phyloP scores from a whole-genome alignment of 2,797 vertebrate genomes.

The Siniperca obscura region DNA sequence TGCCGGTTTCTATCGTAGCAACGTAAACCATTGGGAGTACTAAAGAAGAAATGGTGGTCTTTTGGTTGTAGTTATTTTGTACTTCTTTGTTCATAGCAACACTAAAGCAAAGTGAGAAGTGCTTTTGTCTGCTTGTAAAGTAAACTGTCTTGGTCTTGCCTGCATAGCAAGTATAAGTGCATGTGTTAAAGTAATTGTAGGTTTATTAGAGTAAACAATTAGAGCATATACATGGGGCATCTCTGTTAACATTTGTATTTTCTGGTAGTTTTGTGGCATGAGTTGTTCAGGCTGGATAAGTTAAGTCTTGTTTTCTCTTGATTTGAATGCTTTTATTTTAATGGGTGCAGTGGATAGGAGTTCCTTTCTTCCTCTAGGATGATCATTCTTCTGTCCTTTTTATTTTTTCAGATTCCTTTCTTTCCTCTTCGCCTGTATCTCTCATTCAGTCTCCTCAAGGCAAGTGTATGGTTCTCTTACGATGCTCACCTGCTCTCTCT shows the following conservation, averaged over 20 bases:
- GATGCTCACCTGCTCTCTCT: slow-evolving; percentile 81
- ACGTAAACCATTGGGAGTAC: slow-evolving; percentile 33
- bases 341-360: slow-evolving; percentile 51
- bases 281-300: slow-evolving; percentile 69
- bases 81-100: slow-evolving; percentile 8
- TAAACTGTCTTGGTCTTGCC: slow-evolving; percentile 34
- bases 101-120: slow-evolving; percentile 17
- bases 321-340: slow-evolving; percentile 51
- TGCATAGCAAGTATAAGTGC: slow-evolving; percentile 68
- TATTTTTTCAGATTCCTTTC: slow-evolving; percentile 96
- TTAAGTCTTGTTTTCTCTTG: slow-evolving; percentile 41
- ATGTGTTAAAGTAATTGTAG: slow-evolving; percentile 57
- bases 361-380: slow-evolving; percentile 69
- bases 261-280: slow-evolving; percentile 32
- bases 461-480: slow-evolving; percentile 91
- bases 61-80: slow-evolving; percentile 22
- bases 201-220: slow-evolving; percentile 27
- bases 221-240: slow-evolving; percentile 40
- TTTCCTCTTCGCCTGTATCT: slow-evolving; percentile 95
- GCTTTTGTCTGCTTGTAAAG: slow-evolving; percentile 23
- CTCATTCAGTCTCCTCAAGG: slow-evolving; percentile 97
- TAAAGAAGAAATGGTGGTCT: slow-evolving; percentile 12
- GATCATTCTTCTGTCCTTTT: slow-evolving; percentile 86
- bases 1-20: slow-evolving; percentile 34
- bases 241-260: slow-evolving; percentile 5